phyloP scores from a whole-genome alignment of 2,113 vertebrate species.

The Brachyhypopomus gauderio region DNA sequence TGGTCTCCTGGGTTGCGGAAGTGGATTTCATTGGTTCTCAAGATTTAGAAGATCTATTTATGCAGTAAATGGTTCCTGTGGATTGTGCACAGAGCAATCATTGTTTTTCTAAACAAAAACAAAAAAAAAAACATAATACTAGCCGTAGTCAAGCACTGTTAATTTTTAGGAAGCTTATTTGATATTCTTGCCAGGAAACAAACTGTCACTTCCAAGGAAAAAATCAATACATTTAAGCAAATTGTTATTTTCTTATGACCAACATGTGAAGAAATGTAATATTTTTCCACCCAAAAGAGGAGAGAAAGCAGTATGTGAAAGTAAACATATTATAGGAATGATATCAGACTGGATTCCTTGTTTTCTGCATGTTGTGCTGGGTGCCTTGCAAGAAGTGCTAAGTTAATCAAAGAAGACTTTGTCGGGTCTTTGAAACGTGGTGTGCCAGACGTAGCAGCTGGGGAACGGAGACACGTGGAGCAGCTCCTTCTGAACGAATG shows the following conservation, averaged over 20 bases:
- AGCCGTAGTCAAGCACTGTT: background rate
- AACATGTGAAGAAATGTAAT: background rate
- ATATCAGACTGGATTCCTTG: slow-evolving; percentile 34
- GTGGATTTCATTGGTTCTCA: background rate
- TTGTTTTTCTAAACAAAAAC: too few relatives aligned
- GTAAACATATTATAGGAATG: slow-evolving; percentile 4
- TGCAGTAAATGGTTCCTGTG: background rate
- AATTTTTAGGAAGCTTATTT: background rate
- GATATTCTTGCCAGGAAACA: background rate
- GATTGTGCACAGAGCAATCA: background rate
- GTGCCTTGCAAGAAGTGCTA: slow-evolving; percentile 30
- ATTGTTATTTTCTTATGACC: background rate
- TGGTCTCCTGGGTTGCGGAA: too few relatives aligned
- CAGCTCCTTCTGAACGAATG: slow-evolving; percentile 28
- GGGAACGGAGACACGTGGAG: slow-evolving; percentile 33
- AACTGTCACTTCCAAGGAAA: background rate
- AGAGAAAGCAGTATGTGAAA: background rate
- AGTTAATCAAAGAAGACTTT: slow-evolving; percentile 41
- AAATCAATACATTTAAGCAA: background rate
- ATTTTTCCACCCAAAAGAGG: background rate
- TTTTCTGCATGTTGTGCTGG: background rate
- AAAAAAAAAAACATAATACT: background rate
- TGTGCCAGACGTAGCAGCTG: slow-evolving; percentile 49
- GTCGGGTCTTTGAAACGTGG: slow-evolving; percentile 28
- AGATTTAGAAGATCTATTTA: background rate